Evolutionary conservation across 2,797 vertebrate genomes (phyloP).

Genomic region (Arvicola amphibius): DNA sequence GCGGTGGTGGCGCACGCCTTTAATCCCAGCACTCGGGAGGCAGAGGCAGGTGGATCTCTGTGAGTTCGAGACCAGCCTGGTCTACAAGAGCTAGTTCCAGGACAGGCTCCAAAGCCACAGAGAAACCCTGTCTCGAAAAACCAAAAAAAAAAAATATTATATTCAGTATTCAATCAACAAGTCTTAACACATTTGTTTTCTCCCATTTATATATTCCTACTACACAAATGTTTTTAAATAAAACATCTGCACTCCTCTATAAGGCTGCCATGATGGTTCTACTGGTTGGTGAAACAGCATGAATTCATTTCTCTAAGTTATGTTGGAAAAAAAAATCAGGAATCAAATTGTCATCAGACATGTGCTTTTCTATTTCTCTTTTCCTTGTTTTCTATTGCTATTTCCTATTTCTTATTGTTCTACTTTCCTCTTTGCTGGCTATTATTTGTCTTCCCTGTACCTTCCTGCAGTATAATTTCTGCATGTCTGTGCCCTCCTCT

Average conservation of each 20-base stretch:
- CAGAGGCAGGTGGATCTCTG: too few relatives aligned
- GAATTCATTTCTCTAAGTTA: not conserved
- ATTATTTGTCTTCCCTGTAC: not conserved
- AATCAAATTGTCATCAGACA: not conserved
- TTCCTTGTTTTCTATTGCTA: not conserved
- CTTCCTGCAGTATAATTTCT: not conserved
- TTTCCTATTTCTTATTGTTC: not conserved
- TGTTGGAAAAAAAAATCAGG: not conserved
- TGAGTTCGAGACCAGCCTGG: too few relatives aligned
- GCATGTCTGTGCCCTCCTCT: not conserved
- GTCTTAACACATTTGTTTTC: not conserved
- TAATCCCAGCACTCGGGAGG: too few relatives aligned
- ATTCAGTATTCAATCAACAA: not conserved
- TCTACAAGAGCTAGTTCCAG: too few relatives aligned
- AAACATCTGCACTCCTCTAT: not conserved
- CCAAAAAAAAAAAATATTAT: conserved; percentile 52
- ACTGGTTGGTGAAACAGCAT: not conserved
- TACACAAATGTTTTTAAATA: not conserved
- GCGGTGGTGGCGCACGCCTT: too few relatives aligned
- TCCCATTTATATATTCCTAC: not conserved
- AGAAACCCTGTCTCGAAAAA: too few relatives aligned
- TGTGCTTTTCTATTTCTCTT: not conserved
- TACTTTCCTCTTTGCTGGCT: not conserved
- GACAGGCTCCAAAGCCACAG: too few relatives aligned
- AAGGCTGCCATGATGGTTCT: too few relatives aligned